Evolutionary conservation across 2,113 vertebrate genomes (phyloP).

Genomic region (Benitochromis conjunctus): DNA sequence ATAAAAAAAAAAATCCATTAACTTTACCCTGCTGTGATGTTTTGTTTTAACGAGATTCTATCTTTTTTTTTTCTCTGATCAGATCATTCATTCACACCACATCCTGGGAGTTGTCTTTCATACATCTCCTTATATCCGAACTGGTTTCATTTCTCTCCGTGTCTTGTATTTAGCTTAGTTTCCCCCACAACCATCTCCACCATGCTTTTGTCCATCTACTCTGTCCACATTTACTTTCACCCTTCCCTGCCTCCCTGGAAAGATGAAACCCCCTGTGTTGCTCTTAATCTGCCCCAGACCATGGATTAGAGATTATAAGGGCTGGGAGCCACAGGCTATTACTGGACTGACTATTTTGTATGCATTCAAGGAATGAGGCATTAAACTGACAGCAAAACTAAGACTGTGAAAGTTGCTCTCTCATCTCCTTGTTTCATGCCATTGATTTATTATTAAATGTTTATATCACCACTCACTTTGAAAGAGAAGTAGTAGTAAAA

Average conservation of each 20-base stretch:
- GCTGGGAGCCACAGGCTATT: neutral
- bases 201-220: neutral
- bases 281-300: constrained; percentile 61
- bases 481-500: neutral
- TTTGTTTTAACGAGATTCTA: neutral
- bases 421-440: neutral
- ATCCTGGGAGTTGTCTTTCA: neutral
- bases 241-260: constrained; percentile 7
- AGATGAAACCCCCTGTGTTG: constrained; percentile 16
- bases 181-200: neutral
- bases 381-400: constrained; percentile 51
- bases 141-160: neutral
- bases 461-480: constrained; percentile 17
- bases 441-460: constrained; percentile 48
- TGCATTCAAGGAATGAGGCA: constrained; percentile 54
- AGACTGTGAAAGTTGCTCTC: constrained; percentile 24
- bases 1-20: neutral
- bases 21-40: neutral
- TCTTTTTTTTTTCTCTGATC: neutral
- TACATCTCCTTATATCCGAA: neutral
- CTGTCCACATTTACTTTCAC: neutral
- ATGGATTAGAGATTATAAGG: constrained; percentile 67
- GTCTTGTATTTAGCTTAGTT: neutral
- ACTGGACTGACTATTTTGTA: constrained; percentile 19
- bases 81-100: neutral